These are phyloP conservation scores for Polydrusus cervinus DNA, from an alignment of 2,888 invertebrate species.

Conservation along the genomic window DNA sequence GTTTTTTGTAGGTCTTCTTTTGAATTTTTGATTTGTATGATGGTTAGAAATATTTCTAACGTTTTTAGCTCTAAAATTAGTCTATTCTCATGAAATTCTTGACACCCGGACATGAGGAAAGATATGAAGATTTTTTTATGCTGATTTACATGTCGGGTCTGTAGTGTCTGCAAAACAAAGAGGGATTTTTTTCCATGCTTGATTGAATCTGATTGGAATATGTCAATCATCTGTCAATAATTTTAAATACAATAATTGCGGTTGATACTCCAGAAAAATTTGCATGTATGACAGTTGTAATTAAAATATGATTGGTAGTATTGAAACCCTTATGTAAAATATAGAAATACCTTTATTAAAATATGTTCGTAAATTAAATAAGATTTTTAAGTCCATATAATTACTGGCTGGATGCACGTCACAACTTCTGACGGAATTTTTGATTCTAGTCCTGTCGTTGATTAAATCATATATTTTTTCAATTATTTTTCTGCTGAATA, in stretches of 20 bases:
- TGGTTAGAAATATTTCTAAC: constrained; percentile 30
- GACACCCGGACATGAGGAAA: constrained; percentile 5
- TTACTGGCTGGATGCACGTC: no score
- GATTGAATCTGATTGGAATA: constrained; percentile 1
- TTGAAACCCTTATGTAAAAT: no score
- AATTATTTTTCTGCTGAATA: no score
- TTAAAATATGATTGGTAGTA: constrained; percentile 19
- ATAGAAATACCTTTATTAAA: no score
- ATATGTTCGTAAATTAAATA: no score
- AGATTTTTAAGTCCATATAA: no score
- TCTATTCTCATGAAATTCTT: not conserved
- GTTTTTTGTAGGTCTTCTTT: constrained; percentile 33
- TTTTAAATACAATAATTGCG: constrained; percentile 30
- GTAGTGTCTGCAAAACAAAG: not conserved
- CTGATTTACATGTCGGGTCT: constrained; percentile 17
- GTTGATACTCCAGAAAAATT: constrained; percentile 16
- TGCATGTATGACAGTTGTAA: constrained; percentile 10
- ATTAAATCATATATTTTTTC: no score
- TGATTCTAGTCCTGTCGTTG: no score
- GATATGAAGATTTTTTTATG: constrained; percentile 5
- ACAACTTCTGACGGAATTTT: no score
- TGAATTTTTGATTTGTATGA: constrained; percentile 26
- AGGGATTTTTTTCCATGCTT: constrained; percentile 8
- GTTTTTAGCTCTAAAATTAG: constrained; percentile 19
- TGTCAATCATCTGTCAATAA: constrained; percentile 43